phyloP scores from a whole-genome alignment of 2,113 vertebrate species.

The Murina feae region DNA sequence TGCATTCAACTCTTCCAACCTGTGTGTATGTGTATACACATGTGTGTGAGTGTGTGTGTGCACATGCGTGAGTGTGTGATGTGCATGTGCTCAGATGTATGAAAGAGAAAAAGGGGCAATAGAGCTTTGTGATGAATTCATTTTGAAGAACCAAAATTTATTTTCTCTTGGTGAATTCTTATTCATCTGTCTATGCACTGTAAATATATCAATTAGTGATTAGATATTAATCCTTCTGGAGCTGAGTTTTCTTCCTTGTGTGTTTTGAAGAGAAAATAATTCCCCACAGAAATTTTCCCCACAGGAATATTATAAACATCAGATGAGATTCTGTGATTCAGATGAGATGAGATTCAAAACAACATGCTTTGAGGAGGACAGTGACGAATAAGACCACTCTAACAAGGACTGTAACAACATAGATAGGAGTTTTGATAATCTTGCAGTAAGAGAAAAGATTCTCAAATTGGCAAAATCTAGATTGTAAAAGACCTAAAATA shows the following conservation, averaged over 20 bases:
- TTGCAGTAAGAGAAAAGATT: not conserved
- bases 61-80: not conserved
- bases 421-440: not conserved
- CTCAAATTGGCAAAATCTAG: not conserved
- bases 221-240: not conserved
- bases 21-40: not conserved
- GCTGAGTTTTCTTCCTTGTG: not conserved
- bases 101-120: not conserved
- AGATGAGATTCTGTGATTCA: not conserved
- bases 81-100: not conserved
- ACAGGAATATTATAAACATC: not conserved
- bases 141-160: not conserved
- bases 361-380: not conserved
- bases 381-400: not conserved
- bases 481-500: not conserved
- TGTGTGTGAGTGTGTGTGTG: too few relatives aligned
- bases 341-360: not conserved
- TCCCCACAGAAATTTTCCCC: not conserved
- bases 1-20: not conserved
- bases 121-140: not conserved
- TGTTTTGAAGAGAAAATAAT: not conserved
- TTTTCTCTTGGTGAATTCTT: not conserved
- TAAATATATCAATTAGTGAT: not conserved
- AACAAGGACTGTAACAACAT: not conserved
- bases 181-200: not conserved